Base-by-base conservation (phyloP, 1,140 invertebrate species). In the Bombus sylvicola region DNA sequence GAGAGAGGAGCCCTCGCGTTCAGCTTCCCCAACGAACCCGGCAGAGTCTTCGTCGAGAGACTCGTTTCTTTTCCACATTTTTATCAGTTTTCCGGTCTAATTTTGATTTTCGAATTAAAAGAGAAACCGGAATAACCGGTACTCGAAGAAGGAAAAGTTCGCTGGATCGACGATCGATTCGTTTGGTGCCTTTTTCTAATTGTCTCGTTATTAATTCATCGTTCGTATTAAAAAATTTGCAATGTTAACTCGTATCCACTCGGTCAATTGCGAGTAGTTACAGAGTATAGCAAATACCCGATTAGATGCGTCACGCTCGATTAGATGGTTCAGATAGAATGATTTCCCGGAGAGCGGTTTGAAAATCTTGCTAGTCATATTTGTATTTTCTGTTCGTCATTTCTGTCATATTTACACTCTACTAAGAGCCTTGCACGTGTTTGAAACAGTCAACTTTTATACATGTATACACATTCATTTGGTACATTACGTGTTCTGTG, bases 241-340 rank as follows among this genome's bases (percentile, higher is more conserved):
- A 22, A 81, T 43, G 85, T 74, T 86, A 77, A 89, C 89, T 87
- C 87, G 88, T 87, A 89, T 87, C 84, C 76, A 76, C 71, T 57
- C 59, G 25, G 43, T 25, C 34, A 18, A 77, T 73, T 68, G 39
- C 77, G 43, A n/a, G 39, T 57, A 57, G 66, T 62, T 77, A 71
- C 72, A 73, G 57, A 83, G 88, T 89, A 89, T 87, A 88, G 81
- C 82, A 85, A 87, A 89, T 89, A 68, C 75, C 66, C 88, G 88
- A 89, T 89, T 89, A 87, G 88, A 89, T 81, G 86, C 88, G 88
- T 89, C 88, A 89, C 77, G 88, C 76, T 89, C 85, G 88, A 89
- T 89, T 89, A 89, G 88, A 89, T 68, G 53, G 34, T 57, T 64
- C 12, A 15, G 80, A 89, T 88, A 81, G 87, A 86, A 76, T 68